Conservation (phyloP, 2,797 vertebrate species). For the Toxotes lorentzi region DNA sequence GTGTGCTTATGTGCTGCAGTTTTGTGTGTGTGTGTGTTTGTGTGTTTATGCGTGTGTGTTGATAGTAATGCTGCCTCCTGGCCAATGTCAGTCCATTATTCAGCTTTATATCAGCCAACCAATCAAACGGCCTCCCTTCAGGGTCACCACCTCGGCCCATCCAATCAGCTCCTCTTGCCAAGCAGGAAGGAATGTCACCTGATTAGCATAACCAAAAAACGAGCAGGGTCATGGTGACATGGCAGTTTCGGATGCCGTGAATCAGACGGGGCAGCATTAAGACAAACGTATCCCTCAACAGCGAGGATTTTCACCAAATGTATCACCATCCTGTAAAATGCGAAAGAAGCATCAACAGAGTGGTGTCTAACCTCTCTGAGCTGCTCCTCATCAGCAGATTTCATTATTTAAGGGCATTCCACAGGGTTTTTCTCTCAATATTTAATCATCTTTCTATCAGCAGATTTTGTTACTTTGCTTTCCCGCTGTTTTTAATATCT, state of each 20-base stretch:
- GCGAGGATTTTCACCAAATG: conserved; percentile 27
- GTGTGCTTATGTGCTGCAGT: conserved; percentile 12
- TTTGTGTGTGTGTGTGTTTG: conserved; percentile 20
- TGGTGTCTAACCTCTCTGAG: conserved; percentile 43
- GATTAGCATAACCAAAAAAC: conserved; percentile 75
- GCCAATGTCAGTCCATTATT: conserved; percentile 73
- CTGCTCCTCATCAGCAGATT: conserved; percentile 56
- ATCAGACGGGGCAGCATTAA: conserved; percentile 34
- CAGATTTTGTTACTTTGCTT: conserved; percentile 58
- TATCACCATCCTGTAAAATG: conserved; percentile 20
- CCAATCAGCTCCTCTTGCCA: conserved; percentile 79
- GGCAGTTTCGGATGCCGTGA: conserved; percentile 42
- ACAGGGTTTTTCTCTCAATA: conserved; percentile 55
- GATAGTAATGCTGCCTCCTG: conserved; percentile 54
- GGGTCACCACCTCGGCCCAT: conserved; percentile 76
- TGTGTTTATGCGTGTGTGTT: conserved; percentile 41
- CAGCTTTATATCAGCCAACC: conserved; percentile 75
- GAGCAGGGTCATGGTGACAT: conserved; percentile 63
- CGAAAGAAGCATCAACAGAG: conserved; percentile 16
- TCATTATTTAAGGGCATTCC: conserved; percentile 60
- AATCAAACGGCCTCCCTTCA: conserved; percentile 74
- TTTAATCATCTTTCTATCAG: conserved; percentile 65
- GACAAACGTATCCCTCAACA: conserved; percentile 18
- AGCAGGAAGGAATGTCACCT: conserved; percentile 66
- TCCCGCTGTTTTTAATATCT: conserved; percentile 40